Percentiles rank a stretch among this genome's conserved stretches.
These are phyloP conservation scores for Auanema sp. DNA, from an alignment of 2,888 invertebrate species.

Conservation along the genomic window DNA sequence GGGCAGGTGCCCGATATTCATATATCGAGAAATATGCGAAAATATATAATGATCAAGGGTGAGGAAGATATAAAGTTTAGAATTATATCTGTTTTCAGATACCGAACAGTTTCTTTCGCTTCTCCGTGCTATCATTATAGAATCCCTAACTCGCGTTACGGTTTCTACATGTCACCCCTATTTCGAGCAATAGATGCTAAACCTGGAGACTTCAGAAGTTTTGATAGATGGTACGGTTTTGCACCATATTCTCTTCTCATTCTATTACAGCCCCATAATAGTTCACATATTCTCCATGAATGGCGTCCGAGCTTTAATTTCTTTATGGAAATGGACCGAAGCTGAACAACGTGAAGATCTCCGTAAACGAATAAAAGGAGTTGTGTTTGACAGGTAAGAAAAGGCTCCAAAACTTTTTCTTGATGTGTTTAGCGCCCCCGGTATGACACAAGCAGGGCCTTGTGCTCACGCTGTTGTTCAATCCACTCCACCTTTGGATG, in stretches of 20 bases:
- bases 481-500: conserved; percentile 38
- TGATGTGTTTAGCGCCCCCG: conserved; percentile 37
- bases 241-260: not conserved
- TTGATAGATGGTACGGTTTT: conserved; percentile 24
- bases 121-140: conserved; percentile 40
- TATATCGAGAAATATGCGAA: conserved; percentile 43
- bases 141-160: conserved; percentile 41
- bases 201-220: conserved; percentile 35
- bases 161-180: conserved; percentile 41
- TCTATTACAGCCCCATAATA: conserved; percentile 32
- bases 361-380: conserved; percentile 33
- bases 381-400: conserved; percentile 36
- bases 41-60: conserved; percentile 40
- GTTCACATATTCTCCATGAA: conserved; percentile 44
- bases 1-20: conserved; percentile 43
- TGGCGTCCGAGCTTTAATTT: conserved; percentile 38
- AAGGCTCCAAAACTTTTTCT: not conserved
- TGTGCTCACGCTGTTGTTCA: conserved; percentile 38
- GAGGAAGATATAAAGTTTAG: not conserved
- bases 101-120: conserved; percentile 31
- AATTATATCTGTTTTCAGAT: conserved; percentile 21
- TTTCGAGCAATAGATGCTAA: conserved; percentile 34
- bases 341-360: conserved; percentile 35
- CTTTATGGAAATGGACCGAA: conserved; percentile 44
- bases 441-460: conserved; percentile 30